Evolutionary conservation across 2,797 vertebrate species (phyloP).

Genomic region (Neosilurus mollespiculum): DNA sequence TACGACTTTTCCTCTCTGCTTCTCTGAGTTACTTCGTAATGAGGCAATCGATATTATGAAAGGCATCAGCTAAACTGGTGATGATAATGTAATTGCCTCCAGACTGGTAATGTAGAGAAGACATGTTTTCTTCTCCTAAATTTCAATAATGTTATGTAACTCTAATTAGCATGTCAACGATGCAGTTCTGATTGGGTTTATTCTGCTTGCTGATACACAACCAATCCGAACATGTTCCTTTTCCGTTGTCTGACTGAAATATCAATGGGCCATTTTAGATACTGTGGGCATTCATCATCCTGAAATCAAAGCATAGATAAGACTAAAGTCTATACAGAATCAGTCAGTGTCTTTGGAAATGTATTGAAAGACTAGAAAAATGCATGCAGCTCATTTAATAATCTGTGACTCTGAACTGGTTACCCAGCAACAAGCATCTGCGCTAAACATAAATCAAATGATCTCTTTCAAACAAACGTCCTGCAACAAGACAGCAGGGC

Average conservation of each 20-base stretch:
- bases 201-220: conserved; percentile 28
- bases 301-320: conserved; percentile 22
- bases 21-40: conserved; percentile 43
- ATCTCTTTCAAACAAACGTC: conserved; percentile 42
- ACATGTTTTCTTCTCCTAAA: conserved; percentile 32
- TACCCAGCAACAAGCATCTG: conserved; percentile 65
- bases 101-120: conserved; percentile 24
- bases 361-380: conserved; percentile 26
- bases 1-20: conserved; percentile 55
- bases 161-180: conserved; percentile 26
- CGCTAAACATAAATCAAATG: conserved; percentile 59
- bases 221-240: conserved; percentile 16
- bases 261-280: conserved; percentile 34
- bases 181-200: conserved; percentile 32
- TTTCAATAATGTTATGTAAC: conserved; percentile 28
- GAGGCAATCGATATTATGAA: conserved; percentile 61
- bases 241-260: conserved; percentile 17
- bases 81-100: conserved; percentile 29
- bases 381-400: conserved; percentile 43
- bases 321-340: conserved; percentile 26
- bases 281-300: conserved; percentile 28
- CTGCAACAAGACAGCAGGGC: conserved; percentile 21
- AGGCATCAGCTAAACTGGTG: conserved; percentile 30
- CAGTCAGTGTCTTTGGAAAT: conserved; percentile 35
- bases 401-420: conserved; percentile 46